These are phyloP conservation scores for Serranus cabrilla DNA, from an alignment of 2,797 vertebrate genomes.

Conservation along the genomic window DNA sequence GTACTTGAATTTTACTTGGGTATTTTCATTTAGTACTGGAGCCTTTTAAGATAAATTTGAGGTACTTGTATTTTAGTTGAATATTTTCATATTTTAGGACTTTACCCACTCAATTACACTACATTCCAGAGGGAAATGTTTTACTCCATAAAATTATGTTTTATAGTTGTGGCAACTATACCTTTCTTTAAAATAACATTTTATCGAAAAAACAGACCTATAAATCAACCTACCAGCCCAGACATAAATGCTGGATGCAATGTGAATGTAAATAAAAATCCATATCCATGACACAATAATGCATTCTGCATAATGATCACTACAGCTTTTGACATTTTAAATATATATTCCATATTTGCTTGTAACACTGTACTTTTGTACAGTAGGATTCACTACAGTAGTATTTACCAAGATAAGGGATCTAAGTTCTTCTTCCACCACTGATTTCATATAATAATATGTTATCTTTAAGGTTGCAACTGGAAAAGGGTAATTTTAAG, in stretches of 20 bases:
- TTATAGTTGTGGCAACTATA: not conserved
- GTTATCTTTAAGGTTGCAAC: too few species aligned
- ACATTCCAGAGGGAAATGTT: not conserved
- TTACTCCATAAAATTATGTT: not conserved
- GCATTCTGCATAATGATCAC: not conserved
- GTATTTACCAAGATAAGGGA: too few species aligned
- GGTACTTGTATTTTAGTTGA: rapidly evolving
- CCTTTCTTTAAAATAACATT: too few species aligned
- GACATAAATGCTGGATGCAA: not conserved
- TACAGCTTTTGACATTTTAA: not conserved
- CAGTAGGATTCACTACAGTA: too few species aligned
- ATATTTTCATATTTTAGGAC: not conserved
- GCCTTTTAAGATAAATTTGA: not conserved
- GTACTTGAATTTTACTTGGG: not conserved
- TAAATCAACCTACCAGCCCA: not conserved
- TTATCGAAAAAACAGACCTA: too few species aligned
- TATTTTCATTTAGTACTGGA: not conserved
- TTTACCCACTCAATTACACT: not conserved
- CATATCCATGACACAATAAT: not conserved
- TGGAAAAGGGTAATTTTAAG: too few species aligned
- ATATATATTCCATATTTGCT: not conserved
- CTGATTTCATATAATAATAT: too few species aligned
- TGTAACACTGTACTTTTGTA: too few species aligned
- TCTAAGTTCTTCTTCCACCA: too few species aligned
- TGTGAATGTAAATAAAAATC: not conserved